Conservation (phyloP, 1,140 invertebrate genomes). For the Megathymus violae region DNA sequence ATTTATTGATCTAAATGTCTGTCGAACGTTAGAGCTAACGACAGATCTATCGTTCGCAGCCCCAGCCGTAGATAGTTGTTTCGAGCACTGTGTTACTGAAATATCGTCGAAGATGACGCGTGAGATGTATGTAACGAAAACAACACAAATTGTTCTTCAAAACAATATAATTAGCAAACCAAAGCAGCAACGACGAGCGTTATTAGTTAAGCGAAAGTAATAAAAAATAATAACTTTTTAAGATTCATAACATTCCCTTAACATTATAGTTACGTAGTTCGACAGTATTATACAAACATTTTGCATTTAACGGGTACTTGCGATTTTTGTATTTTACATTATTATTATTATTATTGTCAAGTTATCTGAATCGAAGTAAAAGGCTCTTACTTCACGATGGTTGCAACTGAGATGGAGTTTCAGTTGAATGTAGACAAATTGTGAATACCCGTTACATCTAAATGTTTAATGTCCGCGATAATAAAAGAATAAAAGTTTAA, state of each 20-base stretch:
- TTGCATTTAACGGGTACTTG: not conserved
- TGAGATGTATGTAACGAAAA: not conserved
- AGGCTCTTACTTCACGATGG: no score
- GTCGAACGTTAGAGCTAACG: no score
- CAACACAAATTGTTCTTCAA: not conserved
- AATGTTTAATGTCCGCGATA: not conserved
- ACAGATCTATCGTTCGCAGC: no score
- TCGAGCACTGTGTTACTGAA: no score
- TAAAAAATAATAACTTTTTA: not conserved
- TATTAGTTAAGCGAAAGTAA: not conserved
- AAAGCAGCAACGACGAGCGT: not conserved
- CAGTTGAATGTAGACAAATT: no score
- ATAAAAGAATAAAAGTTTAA: not conserved
- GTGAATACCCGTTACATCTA: not conserved
- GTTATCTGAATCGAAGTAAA: no score
- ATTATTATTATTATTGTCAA: no score
- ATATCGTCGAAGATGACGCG: no score
- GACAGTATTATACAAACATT: not conserved
- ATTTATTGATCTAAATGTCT: no score
- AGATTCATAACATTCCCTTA: not conserved
- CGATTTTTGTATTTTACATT: no score
- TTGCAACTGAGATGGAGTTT: no score
- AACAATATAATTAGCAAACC: not conserved
- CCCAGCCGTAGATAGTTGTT: no score
- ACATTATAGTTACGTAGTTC: not conserved